A percentile compares a stretch with the other conserved stretches of the same genome.
These are phyloP conservation scores for Manis crassicaudata DNA, from an alignment of 2,797 vertebrate genomes.

Conservation along the genomic window DNA sequence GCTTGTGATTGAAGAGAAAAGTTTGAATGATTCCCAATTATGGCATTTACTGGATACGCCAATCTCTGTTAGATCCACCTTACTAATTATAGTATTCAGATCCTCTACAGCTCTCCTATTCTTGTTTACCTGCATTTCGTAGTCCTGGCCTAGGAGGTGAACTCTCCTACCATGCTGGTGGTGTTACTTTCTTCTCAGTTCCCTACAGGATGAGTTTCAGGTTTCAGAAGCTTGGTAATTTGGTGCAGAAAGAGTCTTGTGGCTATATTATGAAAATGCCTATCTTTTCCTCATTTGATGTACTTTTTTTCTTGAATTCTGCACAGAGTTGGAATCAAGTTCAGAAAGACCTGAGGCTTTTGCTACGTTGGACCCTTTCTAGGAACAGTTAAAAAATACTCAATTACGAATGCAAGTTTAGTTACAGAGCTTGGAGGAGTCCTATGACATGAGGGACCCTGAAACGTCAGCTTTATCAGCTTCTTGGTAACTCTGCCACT, in stretches of 20 bases:
- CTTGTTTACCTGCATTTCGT: background rate
- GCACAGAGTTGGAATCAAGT: background rate
- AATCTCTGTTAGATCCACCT: background rate
- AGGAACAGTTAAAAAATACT: background rate
- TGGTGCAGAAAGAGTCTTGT: background rate
- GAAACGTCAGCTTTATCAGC: background rate
- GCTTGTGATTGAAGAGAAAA: background rate
- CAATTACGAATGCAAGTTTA: background rate
- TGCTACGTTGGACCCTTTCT: background rate
- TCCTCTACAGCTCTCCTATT: background rate
- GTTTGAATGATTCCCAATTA: background rate
- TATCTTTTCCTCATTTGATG: background rate
- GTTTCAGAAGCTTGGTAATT: background rate
- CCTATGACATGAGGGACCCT: background rate
- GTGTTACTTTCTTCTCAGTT: background rate
- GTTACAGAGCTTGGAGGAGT: background rate
- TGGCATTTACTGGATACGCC: background rate
- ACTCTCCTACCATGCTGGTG: background rate
- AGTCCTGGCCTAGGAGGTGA: background rate
- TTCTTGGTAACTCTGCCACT: background rate
- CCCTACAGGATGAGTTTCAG: background rate
- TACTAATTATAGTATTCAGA: background rate
- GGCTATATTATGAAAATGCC: background rate
- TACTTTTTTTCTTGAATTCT: background rate
- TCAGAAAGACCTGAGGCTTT: background rate